Percentiles rank a stretch among this genome's conserved stretches.
These are phyloP conservation scores for Tetramorium alpestre DNA, from an alignment of 1,140 invertebrate genomes.

Conservation along the genomic window DNA sequence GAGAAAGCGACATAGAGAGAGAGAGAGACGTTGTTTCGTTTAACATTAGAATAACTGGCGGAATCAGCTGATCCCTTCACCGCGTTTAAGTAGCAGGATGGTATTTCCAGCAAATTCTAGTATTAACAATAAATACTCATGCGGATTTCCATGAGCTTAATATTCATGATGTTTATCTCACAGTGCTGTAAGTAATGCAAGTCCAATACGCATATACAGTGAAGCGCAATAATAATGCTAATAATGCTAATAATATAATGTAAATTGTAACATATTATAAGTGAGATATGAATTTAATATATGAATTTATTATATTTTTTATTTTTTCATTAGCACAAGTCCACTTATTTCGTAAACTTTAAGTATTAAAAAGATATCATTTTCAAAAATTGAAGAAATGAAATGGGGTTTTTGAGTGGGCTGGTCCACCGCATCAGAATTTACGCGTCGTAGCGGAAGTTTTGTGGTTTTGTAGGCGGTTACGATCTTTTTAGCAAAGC, in stretches of 20 bases:
- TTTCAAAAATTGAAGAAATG: background rate
- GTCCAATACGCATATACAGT: background rate
- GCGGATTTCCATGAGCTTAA: conserved; percentile 30
- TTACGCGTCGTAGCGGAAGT: conserved; percentile 71
- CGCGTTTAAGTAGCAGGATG: background rate
- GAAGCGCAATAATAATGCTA: background rate
- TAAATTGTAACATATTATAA: too few relatives aligned
- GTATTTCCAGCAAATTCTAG: conserved; percentile 17
- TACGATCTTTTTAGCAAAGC: conserved; percentile 62
- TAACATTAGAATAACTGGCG: conserved; percentile 28
- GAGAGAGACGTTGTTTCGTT: conserved; percentile 23
- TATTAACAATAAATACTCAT: conserved; percentile 46
- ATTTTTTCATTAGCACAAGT: background rate
- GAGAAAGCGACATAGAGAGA: background rate
- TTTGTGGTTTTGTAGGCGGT: conserved; percentile 48
- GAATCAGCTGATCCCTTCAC: conserved; percentile 35
- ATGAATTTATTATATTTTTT: background rate
- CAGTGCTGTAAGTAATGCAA: conserved; percentile 19
- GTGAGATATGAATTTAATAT: too few relatives aligned
- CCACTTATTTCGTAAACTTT: background rate
- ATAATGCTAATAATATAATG: background rate
- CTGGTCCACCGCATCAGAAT: conserved; percentile 61
- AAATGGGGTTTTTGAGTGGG: conserved; percentile 19
- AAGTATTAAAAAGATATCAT: background rate
- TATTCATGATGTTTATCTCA: conserved; percentile 42